Base-by-base conservation (phyloP, 37 sponge, comb jelly and placozoan genomes). In the Ianthella basta region DNA sequence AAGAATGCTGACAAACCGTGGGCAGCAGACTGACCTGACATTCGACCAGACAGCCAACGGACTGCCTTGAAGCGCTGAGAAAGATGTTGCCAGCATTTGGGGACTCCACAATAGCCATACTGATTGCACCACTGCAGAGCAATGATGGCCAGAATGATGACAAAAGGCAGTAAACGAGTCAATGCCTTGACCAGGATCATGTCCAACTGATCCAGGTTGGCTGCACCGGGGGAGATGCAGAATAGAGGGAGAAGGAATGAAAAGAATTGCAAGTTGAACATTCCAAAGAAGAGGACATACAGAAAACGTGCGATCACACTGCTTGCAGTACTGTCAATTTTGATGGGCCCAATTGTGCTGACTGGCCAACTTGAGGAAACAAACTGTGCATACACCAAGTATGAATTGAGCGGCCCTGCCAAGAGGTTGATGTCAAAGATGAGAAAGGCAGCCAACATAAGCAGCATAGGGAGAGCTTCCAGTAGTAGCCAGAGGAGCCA, bases 401-500 rank as follows among this genome's bases (percentile, higher is more conserved):
- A 75, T 53, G 78, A 75, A 14, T 36, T 75, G 24, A 75, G 37
- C 2, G 78, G 78, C 53, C 78, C 78, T 23, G 44, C n/a, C 4
- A 75, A 36, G 25, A 75, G 37, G 25, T 75, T 36, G 37, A 75
- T 75, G 54, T 75, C 39, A 36, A 40, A 40, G 44, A 36, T 13
- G n/a, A 75, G 78, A 3, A 75, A 50, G 18, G 40, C 78, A 41
- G 40, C 32, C 41, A 75, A 10, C 54, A 40, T 53, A 20, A 75
- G 24, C 15, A 30, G 24, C 54, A 75, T 15, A 1, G 78, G 78
- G n/a, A 75, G 38, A 24, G 40, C n/a, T 44, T 75, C 78, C 53
- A 75, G 21, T 13, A 75, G 18, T 4, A 75, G 37, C 78, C 78
- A 75, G 40, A 75, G 44, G 18, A 75, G 54, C 78, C 78, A 75